Base-by-base conservation (phyloP, 1,140 invertebrate species). In the Caenorhabditis remanei region DNA sequence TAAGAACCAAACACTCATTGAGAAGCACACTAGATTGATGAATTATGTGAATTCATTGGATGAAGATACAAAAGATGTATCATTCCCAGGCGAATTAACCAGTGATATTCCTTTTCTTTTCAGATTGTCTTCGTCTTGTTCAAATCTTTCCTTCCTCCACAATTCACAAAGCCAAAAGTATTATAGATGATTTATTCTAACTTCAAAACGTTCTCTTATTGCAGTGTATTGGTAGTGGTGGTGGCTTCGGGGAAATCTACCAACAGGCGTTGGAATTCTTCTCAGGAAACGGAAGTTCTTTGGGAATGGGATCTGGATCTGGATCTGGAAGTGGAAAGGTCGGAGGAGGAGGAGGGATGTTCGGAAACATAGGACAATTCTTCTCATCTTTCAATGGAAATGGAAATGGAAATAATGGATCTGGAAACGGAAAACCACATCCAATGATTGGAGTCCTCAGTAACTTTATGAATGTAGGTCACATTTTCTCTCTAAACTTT, bases 91-190 rank as follows among this genome's bases (percentile, higher is more conserved):
- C 61, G n/a, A 11, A 32, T 40, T 8, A 63, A 14, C 32, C 32
- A 19, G 1, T 63, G 11, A 7, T 32, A 32, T 24, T 6, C 9
- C 13, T 32, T 8, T 8, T n/a, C n/a, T n/a, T 79, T 79, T n/a
- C 71, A 79, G 71, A 79, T 79, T n/a, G 71, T 79, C 40, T 79
- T 79, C 46, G 41, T 79, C 46, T 79, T 79, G n/a, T 79, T 79
- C 71, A 50, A n/a, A 53, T 53, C 11, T 32, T n/a, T 79, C 21
- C 71, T 79, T 24, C 71, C 71, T 21, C 71, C 71, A 14, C 71
- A 79, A 32, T 79, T 79, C 21, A 79, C 43, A 11, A 79, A 79
- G 24, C 19, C 71, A 48, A 79, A 53, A 40, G 65, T 71, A 71
- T 4, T 14, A 9, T 13, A 71, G 43, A 3, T 43, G 4, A 32